Base-by-base conservation (phyloP, 2,113 vertebrate species). In the Cercopithecus mona region DNA sequence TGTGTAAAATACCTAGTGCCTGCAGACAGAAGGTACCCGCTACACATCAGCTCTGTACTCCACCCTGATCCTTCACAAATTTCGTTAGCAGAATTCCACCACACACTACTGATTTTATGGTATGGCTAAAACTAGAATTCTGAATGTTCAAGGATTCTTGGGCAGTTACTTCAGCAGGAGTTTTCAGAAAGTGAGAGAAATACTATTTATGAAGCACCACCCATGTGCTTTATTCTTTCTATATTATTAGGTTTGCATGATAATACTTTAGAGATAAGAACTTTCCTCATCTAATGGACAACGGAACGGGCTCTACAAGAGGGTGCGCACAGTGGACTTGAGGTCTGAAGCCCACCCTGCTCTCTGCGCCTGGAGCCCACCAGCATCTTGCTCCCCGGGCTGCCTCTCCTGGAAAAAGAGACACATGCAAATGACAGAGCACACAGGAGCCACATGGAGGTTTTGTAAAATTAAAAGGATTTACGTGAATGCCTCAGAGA, bases 281-380 rank as follows among this genome's bases (percentile, higher is more conserved):
- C 30, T 0, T 8, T 5, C 1, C 14, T 43, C 22, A 18, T 11
- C n/a, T 45, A 59, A 50, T 3, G n/a, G 35, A 35, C 12, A 79
- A 78, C 16, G 45, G 61, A 70, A 80, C 0, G 5, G 38, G 18
- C 57, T 38, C 18, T 18, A 38, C 22, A 8, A 17, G 27, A 35
- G 0, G 8, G 6, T 0, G 27, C 1, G 4, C 40, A 22, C 0
- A 3, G 40, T 14, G 17, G 48, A 35, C 16, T 30, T 30, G 50
- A 11, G 61, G 25, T 17, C n/a, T 43, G 27, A 59, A 8, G 55
- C 81, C 23, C 48, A 16, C 11, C 8, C 35, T 12, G 50, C 13
- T 23, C 0, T 6, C 45, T 45, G 55, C 12, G 6, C 40, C 2
- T 2, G 0, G 32, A 38, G 9, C 9, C 70, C 32, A 25, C 0